Percentiles rank a stretch among this genome's conserved stretches.
These are phyloP conservation scores for Himalopsyche japonica DNA, from an alignment of 2,888 invertebrate genomes.

Conservation along the genomic window DNA sequence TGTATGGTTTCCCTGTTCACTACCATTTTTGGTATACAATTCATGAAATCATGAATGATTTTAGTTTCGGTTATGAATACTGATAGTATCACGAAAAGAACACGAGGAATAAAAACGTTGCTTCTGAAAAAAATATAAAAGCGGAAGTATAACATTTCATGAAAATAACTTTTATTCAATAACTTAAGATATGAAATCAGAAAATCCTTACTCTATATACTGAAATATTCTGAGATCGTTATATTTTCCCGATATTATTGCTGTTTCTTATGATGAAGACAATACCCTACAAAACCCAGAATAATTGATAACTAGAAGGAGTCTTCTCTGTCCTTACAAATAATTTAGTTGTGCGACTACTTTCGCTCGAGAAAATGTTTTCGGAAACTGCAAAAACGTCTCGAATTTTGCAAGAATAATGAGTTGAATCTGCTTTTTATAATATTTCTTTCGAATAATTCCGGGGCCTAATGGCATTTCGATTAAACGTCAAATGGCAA, in stretches of 20 bases:
- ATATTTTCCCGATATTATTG: neutral
- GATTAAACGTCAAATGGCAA: neutral
- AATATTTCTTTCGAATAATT: neutral
- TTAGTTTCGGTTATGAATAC: too few relatives aligned
- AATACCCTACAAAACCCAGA: neutral
- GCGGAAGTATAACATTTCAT: too few relatives aligned
- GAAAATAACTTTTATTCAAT: too few relatives aligned
- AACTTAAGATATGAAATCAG: neutral
- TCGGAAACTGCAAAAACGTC: neutral
- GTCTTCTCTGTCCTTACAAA: neutral
- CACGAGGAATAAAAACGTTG: too few relatives aligned
- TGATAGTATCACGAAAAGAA: too few relatives aligned
- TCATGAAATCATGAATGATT: too few relatives aligned
- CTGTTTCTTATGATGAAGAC: neutral
- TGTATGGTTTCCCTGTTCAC: too few relatives aligned
- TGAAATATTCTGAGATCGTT: neutral
- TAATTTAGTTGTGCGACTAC: neutral
- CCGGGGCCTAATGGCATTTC: neutral
- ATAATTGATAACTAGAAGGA: neutral
- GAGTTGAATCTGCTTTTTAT: neutral
- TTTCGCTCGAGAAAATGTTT: neutral
- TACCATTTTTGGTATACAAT: too few relatives aligned
- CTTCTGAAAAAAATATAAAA: too few relatives aligned
- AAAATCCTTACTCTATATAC: neutral
- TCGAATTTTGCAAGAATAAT: neutral